Evolutionary conservation across 2,888 invertebrate genomes (phyloP).

Genomic region (Tethea ocularis): DNA sequence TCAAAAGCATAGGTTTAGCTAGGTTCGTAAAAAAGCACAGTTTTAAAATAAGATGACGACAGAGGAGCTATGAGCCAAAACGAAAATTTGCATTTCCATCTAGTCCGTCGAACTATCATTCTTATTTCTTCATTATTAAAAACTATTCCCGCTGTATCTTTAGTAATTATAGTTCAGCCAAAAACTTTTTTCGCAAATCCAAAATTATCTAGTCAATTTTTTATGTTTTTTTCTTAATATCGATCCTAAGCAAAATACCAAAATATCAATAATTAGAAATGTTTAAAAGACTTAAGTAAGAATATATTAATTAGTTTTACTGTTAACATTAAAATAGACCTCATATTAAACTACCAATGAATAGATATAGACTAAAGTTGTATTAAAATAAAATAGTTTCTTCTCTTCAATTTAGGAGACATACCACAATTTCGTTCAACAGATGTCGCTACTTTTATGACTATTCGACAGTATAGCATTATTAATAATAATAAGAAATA

Average conservation of each 20-base stretch:
- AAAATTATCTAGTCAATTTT: constrained; percentile 81
- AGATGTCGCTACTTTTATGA: not conserved
- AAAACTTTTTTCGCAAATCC: constrained; percentile 68
- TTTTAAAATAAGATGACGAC: constrained; percentile 17
- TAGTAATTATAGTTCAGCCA: constrained; percentile 64
- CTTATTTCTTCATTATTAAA: constrained; percentile 24
- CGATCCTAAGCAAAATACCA: constrained; percentile 71
- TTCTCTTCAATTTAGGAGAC: not conserved
- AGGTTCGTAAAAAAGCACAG: constrained; percentile 14
- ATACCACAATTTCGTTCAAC: constrained; percentile 1
- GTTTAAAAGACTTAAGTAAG: constrained; percentile 19
- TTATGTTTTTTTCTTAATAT: constrained; percentile 52
- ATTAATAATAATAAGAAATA: not conserved
- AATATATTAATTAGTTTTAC: constrained; percentile 33
- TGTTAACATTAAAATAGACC: constrained; percentile 30
- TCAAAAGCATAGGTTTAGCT: constrained; percentile 8
- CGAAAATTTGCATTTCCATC: constrained; percentile 49
- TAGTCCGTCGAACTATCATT: constrained; percentile 51
- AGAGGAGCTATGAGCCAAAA: constrained; percentile 28
- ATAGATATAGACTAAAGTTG: constrained; percentile 33
- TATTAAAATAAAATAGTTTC: not conserved
- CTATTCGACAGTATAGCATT: no score
- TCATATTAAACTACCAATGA: constrained; percentile 66
- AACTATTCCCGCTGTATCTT: constrained; percentile 27
- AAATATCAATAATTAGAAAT: constrained; percentile 54